These are phyloP conservation scores for Catharus ustulatus DNA, from an alignment of 2,797 vertebrate species.

Conservation along the genomic window DNA sequence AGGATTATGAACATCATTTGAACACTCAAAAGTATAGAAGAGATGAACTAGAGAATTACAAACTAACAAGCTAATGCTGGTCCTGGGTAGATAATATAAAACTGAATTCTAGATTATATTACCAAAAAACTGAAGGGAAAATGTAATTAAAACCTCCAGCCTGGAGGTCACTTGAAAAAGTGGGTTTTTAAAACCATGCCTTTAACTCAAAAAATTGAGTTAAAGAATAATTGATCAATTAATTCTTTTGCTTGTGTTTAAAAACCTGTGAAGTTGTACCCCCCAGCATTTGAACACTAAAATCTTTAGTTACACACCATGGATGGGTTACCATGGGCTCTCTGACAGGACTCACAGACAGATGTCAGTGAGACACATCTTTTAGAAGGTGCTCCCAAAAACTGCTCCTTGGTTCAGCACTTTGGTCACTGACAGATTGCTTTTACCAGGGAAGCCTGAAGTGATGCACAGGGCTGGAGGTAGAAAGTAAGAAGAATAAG, in stretches of 20 bases:
- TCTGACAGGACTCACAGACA: not conserved
- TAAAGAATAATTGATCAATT: not conserved
- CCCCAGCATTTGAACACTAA: not conserved
- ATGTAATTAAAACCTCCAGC: not conserved
- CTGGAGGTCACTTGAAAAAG: not conserved
- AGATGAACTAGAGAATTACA: not conserved
- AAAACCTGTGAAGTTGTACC: not conserved
- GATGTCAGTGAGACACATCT: not conserved
- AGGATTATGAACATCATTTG: not conserved
- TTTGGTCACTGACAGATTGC: not conserved
- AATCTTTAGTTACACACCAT: not conserved
- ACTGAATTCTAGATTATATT: not conserved
- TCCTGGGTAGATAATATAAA: not conserved
- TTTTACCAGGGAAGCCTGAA: not conserved
- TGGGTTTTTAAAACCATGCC: not conserved
- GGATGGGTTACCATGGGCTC: not conserved
- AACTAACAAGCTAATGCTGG: not conserved
- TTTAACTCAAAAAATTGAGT: not conserved
- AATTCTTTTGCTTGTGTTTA: not conserved
- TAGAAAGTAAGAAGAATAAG: not conserved
- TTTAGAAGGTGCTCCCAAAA: not conserved
- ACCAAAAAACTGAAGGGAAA: not conserved
- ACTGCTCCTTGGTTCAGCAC: not conserved
- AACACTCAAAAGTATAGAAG: not conserved
- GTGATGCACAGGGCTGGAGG: not conserved